Percentiles rank a stretch among this genome's conserved stretches.
phyloP scores from a whole-genome alignment of 2,113 vertebrate species.

The Nothobranchius kuhntae region DNA sequence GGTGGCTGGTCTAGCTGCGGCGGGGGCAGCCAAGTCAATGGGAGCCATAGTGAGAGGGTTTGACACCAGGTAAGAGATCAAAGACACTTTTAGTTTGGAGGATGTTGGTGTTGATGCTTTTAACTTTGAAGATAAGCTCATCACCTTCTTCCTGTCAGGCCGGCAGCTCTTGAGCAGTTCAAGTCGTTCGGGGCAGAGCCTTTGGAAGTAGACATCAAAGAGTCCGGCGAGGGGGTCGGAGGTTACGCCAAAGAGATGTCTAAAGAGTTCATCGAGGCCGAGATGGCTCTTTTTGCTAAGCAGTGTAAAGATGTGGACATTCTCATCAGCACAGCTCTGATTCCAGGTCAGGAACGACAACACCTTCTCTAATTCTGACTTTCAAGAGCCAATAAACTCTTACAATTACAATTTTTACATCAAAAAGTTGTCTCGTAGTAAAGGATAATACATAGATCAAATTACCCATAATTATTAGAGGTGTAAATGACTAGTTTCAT shows the following conservation, averaged over 20 bases:
- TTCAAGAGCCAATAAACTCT: too few species aligned
- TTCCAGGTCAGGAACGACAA: slow-evolving; percentile 72
- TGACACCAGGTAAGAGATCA: slow-evolving; percentile 75
- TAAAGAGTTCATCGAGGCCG: slow-evolving; percentile 80
- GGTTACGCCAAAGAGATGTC: slow-evolving; percentile 83
- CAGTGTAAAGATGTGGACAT: slow-evolving; percentile 79
- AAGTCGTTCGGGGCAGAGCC: slow-evolving; percentile 81
- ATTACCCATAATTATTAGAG: too few species aligned
- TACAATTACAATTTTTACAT: too few species aligned
- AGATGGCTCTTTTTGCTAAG: slow-evolving; percentile 78
- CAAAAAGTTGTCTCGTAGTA: too few species aligned
- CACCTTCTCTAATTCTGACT: too few species aligned
- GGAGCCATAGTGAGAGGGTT: slow-evolving; percentile 83
- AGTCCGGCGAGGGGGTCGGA: slow-evolving; percentile 78
- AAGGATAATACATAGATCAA: too few species aligned
- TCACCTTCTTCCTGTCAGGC: slow-evolving; percentile 48
- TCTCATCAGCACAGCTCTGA: slow-evolving; percentile 76
- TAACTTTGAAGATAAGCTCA: slow-evolving; percentile 3
- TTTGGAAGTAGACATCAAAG: slow-evolving; percentile 73
- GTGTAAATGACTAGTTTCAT: too few species aligned
- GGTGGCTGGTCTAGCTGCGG: slow-evolving; percentile 82
- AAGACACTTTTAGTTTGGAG: too few species aligned
- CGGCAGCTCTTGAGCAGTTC: slow-evolving; percentile 80
- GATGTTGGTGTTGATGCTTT: not conserved
- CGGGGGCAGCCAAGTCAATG: slow-evolving; percentile 85